phyloP scores from a whole-genome alignment of 2,113 vertebrate genomes.

The Anolis sagrei region DNA sequence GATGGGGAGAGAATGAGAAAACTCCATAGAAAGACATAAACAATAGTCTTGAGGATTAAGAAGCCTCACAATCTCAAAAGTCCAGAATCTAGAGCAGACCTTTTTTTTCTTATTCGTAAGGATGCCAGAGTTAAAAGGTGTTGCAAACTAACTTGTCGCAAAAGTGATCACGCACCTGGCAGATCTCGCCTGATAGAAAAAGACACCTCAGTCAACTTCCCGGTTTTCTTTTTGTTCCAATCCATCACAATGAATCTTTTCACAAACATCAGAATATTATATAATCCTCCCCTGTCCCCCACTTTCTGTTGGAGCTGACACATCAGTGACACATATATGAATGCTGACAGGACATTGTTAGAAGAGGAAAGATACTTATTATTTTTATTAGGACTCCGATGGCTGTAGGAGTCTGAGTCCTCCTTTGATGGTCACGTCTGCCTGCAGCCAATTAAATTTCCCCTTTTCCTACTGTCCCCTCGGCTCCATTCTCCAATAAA shows the following conservation, averaged over 20 bases:
- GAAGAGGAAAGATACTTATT: background rate
- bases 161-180: background rate
- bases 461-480: background rate
- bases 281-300: conserved; percentile 22
- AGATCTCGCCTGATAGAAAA: conserved; percentile 35
- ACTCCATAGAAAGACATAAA: background rate
- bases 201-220: conserved; percentile 29
- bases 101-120: background rate
- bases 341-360: conserved; percentile 11
- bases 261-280: conserved; percentile 25
- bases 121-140: conserved; percentile 23
- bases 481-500: background rate
- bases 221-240: conserved; percentile 25
- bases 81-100: background rate
- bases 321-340: conserved; percentile 18
- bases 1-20: accelerated
- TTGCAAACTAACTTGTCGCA: background rate
- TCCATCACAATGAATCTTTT: conserved; percentile 15
- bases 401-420: background rate
- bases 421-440: background rate
- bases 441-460: background rate
- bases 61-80: background rate
- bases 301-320: conserved; percentile 12
- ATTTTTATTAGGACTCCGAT: conserved; percentile 1
- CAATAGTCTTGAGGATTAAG: background rate